These are phyloP conservation scores for Patella depressa DNA, from an alignment of 2,888 invertebrate species.

Conservation along the genomic window DNA sequence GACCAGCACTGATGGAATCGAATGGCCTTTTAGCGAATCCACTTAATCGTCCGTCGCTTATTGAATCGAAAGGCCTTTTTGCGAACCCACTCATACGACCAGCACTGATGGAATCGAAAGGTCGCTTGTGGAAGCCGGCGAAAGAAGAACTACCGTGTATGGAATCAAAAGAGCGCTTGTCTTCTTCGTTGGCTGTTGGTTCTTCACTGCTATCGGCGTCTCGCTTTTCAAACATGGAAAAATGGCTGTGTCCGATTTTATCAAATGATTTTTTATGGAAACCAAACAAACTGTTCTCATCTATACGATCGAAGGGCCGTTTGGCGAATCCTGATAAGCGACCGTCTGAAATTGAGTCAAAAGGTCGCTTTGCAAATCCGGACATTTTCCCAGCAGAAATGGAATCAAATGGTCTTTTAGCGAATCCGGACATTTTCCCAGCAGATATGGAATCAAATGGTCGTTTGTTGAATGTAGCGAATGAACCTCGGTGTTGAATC, in stretches of 20 bases:
- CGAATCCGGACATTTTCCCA: slow-evolving; percentile 30
- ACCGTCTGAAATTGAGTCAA: slow-evolving; percentile 26
- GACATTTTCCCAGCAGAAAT: slow-evolving; percentile 25
- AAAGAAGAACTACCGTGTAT: slow-evolving; percentile 20
- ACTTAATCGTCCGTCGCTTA: slow-evolving; percentile 24
- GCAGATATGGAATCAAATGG: slow-evolving; percentile 31
- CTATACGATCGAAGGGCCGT: slow-evolving; percentile 25
- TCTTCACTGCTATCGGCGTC: no score
- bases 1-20: slow-evolving; percentile 27
- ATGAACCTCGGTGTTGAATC: slow-evolving; percentile 24
- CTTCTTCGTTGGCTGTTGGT: background rate
- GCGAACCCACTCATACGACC: slow-evolving; percentile 30
- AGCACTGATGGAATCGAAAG: slow-evolving; percentile 22
- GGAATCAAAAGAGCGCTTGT: slow-evolving; percentile 25
- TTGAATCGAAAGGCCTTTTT: slow-evolving; percentile 33
- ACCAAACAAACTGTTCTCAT: slow-evolving; percentile 1
- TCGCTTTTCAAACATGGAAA: no score
- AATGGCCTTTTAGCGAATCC: slow-evolving; percentile 33
- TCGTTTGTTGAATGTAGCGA: slow-evolving; percentile 36
- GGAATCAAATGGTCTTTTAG: slow-evolving; percentile 31
- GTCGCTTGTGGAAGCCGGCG: slow-evolving; percentile 27
- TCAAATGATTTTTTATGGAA: slow-evolving; percentile 16
- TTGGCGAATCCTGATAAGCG: slow-evolving; percentile 28
- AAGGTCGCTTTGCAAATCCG: slow-evolving; percentile 28
- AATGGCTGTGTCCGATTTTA: slow-evolving; percentile 13